Conservation (phyloP, 2,888 invertebrate species). For the Aleiodes testaceus region DNA sequence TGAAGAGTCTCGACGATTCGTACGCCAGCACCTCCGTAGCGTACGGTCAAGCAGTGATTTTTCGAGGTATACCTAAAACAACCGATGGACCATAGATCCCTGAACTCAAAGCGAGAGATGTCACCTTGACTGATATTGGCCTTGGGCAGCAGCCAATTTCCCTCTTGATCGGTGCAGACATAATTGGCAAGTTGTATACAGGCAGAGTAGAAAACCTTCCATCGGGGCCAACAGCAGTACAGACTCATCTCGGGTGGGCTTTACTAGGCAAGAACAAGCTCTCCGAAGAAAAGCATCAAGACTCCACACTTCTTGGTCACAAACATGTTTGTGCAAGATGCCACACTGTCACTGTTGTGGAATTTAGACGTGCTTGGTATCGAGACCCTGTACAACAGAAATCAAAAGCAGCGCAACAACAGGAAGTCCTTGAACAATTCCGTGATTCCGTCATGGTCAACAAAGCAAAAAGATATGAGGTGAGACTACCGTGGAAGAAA, state of each 20-base stretch:
- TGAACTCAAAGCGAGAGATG: conserved; percentile 41
- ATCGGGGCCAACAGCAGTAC: conserved; percentile 55
- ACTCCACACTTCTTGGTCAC: conserved; percentile 33
- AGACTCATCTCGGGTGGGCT: conserved; percentile 58
- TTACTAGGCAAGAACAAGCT: conserved; percentile 54
- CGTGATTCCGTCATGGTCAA: conserved; percentile 49
- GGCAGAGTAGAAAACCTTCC: conserved; percentile 49
- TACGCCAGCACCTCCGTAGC: conserved; percentile 52
- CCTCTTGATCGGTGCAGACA: conserved; percentile 56
- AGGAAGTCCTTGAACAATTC: conserved; percentile 56
- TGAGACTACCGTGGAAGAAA: conserved; percentile 62
- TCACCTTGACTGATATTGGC: conserved; percentile 36
- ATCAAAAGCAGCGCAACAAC: conserved; percentile 49
- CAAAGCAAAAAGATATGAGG: conserved; percentile 59
- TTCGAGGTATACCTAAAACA: conserved; percentile 43
- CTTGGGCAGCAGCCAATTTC: conserved; percentile 42
- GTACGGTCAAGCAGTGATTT: conserved; percentile 16
- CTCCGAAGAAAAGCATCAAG: conserved; percentile 27
- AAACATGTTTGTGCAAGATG: conserved; percentile 50
- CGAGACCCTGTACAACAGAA: conserved; percentile 56
- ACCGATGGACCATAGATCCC: conserved; percentile 41
- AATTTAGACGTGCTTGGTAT: conserved; percentile 60
- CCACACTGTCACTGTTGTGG: conserved; percentile 59
- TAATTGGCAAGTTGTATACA: conserved; percentile 54
- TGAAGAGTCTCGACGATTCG: conserved; percentile 46